Conservation (phyloP, 2,797 vertebrate species). For the Sparus aurata region DNA sequence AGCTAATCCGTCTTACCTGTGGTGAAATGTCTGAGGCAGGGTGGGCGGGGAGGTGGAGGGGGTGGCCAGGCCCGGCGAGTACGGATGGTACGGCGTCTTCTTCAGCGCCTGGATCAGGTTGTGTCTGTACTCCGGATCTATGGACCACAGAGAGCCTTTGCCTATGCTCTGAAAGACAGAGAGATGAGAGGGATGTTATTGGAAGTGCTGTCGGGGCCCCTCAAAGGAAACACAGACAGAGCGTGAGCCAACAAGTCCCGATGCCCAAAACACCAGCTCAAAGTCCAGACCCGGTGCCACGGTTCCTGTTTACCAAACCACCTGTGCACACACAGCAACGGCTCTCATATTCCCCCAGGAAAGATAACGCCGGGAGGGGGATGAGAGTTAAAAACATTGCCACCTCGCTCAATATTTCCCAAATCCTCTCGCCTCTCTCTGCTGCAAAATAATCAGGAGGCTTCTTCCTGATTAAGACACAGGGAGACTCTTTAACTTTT, state of each 20-base stretch:
- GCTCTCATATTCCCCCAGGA: constrained; percentile 37
- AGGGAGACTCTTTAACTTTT: constrained; percentile 77
- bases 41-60: constrained; percentile 90
- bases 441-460: constrained; percentile 31
- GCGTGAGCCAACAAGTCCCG: constrained; percentile 37
- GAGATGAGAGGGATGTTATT: constrained; percentile 47
- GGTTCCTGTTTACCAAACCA: constrained; percentile 53
- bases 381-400: constrained; percentile 44
- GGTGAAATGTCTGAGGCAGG: constrained; percentile 83
- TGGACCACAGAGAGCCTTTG: constrained; percentile 89
- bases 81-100: constrained; percentile 98
- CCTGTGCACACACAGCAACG: constrained; percentile 40
- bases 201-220: constrained; percentile 14
- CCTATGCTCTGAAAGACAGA: constrained; percentile 84
- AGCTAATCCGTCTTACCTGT: constrained; percentile 75
- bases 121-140: constrained; percentile 91
- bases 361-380: constrained; percentile 46
- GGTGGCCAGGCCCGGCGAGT: constrained; percentile 92
- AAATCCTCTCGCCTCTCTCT: constrained; percentile 13
- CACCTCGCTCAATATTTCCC: constrained; percentile 47
- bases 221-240: constrained; percentile 51
- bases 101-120: constrained; percentile 99
- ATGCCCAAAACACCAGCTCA: constrained; percentile 45
- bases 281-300: constrained; percentile 31
- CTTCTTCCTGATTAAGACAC: constrained; percentile 68